Conservation (phyloP, 2,888 invertebrate species). For the Anthrax anthrax region DNA sequence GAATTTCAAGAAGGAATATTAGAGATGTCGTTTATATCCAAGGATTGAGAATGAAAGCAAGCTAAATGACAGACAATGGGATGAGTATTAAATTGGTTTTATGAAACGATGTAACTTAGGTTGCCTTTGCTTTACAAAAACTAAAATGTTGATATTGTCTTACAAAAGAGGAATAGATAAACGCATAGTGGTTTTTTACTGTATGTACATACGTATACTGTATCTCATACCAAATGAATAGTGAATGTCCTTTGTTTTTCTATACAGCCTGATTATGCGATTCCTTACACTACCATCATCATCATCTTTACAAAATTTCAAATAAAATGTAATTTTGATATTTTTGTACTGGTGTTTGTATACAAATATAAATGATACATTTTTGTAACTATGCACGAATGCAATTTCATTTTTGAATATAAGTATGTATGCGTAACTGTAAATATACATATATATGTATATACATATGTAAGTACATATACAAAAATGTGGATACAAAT, state of each 20-base stretch:
- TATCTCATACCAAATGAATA: neutral
- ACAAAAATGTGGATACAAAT: too few relatives aligned
- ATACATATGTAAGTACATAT: neutral
- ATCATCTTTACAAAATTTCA: neutral
- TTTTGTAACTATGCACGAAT: too few relatives aligned
- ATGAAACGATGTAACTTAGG: conserved; percentile 1
- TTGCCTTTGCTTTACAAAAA: conserved; percentile 6
- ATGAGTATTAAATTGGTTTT: conserved; percentile 1
- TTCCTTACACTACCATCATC: conserved; percentile 6
- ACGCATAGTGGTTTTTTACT: conserved; percentile 7
- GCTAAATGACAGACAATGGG: conserved; percentile 1
- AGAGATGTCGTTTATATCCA: conserved; percentile 7
- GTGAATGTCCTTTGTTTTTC: conserved; percentile 7
- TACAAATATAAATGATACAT: too few relatives aligned
- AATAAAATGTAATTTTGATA: neutral
- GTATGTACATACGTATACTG: neutral
- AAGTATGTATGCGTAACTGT: too few relatives aligned
- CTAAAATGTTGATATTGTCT: conserved; percentile 5
- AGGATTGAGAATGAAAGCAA: neutral
- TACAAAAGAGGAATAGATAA: conserved; percentile 6
- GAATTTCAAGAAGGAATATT: conserved; percentile 2
- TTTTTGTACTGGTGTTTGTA: neutral
- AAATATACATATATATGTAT: neutral
- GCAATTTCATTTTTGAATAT: neutral
- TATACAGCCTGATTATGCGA: conserved; percentile 10